phyloP scores from a whole-genome alignment of 1,140 invertebrate genomes.

The Diabrotica undecimpunctata region DNA sequence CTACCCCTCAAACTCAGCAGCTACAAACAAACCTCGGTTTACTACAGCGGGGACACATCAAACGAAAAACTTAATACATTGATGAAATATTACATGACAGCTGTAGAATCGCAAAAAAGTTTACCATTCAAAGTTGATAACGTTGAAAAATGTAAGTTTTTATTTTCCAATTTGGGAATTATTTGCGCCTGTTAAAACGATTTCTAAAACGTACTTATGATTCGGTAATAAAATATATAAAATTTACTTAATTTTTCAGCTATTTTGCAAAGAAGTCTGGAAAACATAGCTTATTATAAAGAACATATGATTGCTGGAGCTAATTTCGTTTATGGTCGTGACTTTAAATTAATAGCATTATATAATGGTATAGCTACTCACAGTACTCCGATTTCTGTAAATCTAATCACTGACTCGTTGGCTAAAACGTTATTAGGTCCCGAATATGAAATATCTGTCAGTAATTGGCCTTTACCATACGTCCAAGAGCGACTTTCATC shows the following conservation, averaged over 20 bases:
- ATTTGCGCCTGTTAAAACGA: not conserved
- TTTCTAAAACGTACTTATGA: not conserved
- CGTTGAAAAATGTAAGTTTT: constrained; percentile 26
- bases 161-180: not conserved
- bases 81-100: constrained; percentile 22
- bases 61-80: constrained; percentile 15
- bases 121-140: constrained; percentile 23
- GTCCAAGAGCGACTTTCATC: constrained; percentile 7
- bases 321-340: constrained; percentile 43
- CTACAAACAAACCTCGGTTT: constrained; percentile 36
- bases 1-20: constrained; percentile 29
- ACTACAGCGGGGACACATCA: constrained; percentile 24
- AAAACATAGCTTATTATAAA: constrained; percentile 41
- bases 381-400: constrained; percentile 58
- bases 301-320: constrained; percentile 38
- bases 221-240: not conserved
- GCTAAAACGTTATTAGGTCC: constrained; percentile 46
- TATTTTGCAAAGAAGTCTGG: constrained; percentile 37
- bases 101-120: constrained; percentile 24
- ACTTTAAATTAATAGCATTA: constrained; percentile 44
- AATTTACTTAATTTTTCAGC: constrained; percentile 26
- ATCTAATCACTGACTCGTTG: constrained; percentile 56
- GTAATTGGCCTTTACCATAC: constrained; percentile 59
- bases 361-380: constrained; percentile 59
- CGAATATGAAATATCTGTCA: constrained; percentile 54